Evolutionary conservation across 2,797 vertebrate species (phyloP), one percentile per base, ranked within the genome.

Genomic region (Manis pentadactyla): DNA sequence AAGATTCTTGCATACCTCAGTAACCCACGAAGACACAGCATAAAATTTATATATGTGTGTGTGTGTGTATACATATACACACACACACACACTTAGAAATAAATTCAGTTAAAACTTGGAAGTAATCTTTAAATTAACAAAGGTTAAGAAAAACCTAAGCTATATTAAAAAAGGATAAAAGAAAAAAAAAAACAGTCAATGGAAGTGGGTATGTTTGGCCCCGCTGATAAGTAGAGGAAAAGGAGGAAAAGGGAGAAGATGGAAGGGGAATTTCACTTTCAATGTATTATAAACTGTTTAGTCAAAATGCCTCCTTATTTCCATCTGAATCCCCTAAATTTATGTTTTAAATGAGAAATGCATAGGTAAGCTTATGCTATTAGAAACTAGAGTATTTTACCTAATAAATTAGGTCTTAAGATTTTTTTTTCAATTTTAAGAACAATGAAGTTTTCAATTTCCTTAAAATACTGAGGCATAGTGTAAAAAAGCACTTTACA

Each of bases 321-420:
- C 73, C n/a, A 90, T 3, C 4, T 74, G 4, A 92, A 77, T 37
- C 90, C 82, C 69, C 79, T 79, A 39, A 83, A 78, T 23, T 2
- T 71, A 64, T 25, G 19, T n/a, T 96, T 91, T 91, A 91, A 74
- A 78, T 84, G 6, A 87, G n/a, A 93, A 63, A 93, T 42, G 19
- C 68, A 23, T 18, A 64, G 21, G 19, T 71, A 57, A 53, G 53
- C 10, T 85, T 79, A 63, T 42, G 27, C 23, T 89, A 92, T 63
- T 68, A 59, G 85, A 79, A 91, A 87, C 59, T n/a, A 84, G 37
- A 79, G 5, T 53, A 53, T 63, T 82, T 90, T 92, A 51, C 4
- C 34, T 73, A 88, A 49, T 87, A 53, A 87, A 13, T 27, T 39
- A 66, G 39, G 37, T 57, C 46, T 85, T 34, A 69, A 34, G 23